These are phyloP conservation scores for Cotesia chilonis DNA, from an alignment of 1,140 invertebrate genomes.

Conservation along the genomic window DNA sequence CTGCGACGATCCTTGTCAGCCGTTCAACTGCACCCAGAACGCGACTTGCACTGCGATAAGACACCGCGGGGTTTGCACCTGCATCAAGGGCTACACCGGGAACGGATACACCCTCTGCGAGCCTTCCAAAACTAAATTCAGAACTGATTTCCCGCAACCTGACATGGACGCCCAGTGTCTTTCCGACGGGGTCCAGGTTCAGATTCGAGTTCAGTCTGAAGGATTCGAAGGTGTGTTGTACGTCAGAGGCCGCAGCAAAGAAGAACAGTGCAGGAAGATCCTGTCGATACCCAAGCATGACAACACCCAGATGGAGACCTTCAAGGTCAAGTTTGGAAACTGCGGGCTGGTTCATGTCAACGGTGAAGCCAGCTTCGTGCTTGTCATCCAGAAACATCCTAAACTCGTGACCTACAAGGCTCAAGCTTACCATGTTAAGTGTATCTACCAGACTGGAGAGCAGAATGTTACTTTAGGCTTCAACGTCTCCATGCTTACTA, in stretches of 20 bases:
- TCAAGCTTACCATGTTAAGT: constrained; percentile 94
- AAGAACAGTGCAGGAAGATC: constrained; percentile 85
- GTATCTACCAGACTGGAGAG: constrained; percentile 92
- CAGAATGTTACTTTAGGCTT: constrained; percentile 93
- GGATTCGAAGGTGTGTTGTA: constrained; percentile 92
- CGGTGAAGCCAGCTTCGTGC: constrained; percentile 89
- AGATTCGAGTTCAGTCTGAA: constrained; percentile 79
- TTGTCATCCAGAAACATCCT: constrained; percentile 95
- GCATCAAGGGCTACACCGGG: constrained; percentile 75
- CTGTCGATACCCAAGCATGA: constrained; percentile 76
- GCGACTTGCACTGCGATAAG: constrained; percentile 82
- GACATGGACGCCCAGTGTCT: constrained; percentile 88
- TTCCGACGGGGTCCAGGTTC: constrained; percentile 90
- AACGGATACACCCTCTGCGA: constrained; percentile 76
- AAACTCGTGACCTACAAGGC: constrained; percentile 94
- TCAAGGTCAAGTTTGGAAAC: constrained; percentile 90
- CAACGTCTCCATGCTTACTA: constrained; percentile 94
- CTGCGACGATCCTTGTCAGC: constrained; percentile 80
- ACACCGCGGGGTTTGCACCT: constrained; percentile 81
- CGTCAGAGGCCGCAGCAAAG: constrained; percentile 93
- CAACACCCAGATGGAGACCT: constrained; percentile 72
- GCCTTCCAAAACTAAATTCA: constrained; percentile 59
- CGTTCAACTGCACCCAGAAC: constrained; percentile 76
- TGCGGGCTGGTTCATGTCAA: constrained; percentile 92
- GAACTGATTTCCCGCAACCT: constrained; percentile 85